A percentile compares a stretch with the other conserved stretches of the same genome.
Conservation (phyloP, 2,113 vertebrate species). For the Hypomesus transpacificus region DNA sequence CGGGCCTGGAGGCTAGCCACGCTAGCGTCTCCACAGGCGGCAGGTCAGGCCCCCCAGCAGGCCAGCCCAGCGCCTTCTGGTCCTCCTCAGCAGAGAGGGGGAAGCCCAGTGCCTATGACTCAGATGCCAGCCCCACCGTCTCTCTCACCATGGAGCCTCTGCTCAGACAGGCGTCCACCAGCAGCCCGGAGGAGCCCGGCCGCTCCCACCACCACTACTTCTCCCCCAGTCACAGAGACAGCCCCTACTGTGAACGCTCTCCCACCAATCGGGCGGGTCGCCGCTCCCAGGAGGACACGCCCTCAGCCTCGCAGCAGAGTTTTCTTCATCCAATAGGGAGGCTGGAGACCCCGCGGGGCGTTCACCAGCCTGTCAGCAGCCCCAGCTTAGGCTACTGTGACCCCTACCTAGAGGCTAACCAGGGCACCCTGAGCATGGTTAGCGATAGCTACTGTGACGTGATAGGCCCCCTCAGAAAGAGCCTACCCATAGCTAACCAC, state of each 20-base stretch:
- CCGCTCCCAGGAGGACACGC: slow-evolving; percentile 52
- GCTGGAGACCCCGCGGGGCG: slow-evolving; percentile 69
- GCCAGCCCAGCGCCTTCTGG: slow-evolving; percentile 63
- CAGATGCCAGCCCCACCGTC: slow-evolving; percentile 71
- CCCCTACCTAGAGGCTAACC: slow-evolving; percentile 65
- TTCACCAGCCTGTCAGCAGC: slow-evolving; percentile 67
- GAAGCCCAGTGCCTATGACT: slow-evolving; percentile 61
- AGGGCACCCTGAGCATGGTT: slow-evolving; percentile 18
- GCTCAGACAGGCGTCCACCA: slow-evolving; percentile 54
- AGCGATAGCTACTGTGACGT: slow-evolving; percentile 56
- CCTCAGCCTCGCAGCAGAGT: slow-evolving; percentile 44
- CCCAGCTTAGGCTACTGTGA: slow-evolving; percentile 71
- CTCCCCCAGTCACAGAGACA: slow-evolving; percentile 45
- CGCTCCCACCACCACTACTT: slow-evolving; percentile 49
- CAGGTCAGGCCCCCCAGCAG: slow-evolving; percentile 25
- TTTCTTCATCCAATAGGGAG: slow-evolving; percentile 46
- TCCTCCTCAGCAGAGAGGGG: slow-evolving; percentile 58
- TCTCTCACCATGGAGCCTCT: slow-evolving; percentile 80
- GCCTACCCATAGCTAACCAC: slow-evolving; percentile 57
- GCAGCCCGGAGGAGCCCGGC: slow-evolving; percentile 41
- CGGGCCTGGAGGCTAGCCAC: slow-evolving; percentile 55
- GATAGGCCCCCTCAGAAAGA: slow-evolving; percentile 61
- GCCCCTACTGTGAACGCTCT: slow-evolving; percentile 51
- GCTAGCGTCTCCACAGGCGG: slow-evolving; percentile 57
- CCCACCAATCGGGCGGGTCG: slow-evolving; percentile 35